Base-by-base conservation (phyloP, 2,113 vertebrate genomes). In the Chionodraco myersi region DNA sequence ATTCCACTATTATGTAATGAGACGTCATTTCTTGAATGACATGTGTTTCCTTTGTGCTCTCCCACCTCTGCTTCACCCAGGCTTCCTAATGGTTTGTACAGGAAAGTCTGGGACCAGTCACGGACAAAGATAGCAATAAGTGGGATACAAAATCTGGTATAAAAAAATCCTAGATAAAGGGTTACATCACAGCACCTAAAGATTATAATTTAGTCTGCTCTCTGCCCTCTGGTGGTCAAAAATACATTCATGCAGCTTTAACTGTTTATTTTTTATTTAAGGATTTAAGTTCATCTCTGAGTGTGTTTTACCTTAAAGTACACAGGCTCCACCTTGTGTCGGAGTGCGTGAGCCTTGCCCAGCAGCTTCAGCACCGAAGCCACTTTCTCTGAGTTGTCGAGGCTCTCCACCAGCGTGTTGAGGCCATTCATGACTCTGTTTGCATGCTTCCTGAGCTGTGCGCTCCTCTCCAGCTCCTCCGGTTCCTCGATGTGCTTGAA, bases 251-350 rank as follows among this genome's bases (percentile, higher is more conserved):
- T 12, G 9, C 64, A 52, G 23, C 64, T 51, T 49, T 51, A 51
- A 66, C 10, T 18, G 10, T 13, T 49, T 2, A 23, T 62, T 12
- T 14, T 15, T 36, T 36, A 10, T 26, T 15, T 3, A 14, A 48
- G 15, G 3, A 10, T 23, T 56, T 9, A 6, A 9, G 54, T 11
- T 30, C 48, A 13, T 47, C 6, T n/a, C 14, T 9, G 5, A 16
- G 18, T 34, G 36, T 41, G 6, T 41, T 41, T 79, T 88, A 99
- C 98, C 96, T 98, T 97, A 80, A 99, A 99, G 93, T 99, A 99
- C 65, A 95, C 68, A 0, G 97, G 97, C 18, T 98, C 96, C 94
- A 99, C 97, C 86, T 97, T 97, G 93, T 99, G 97, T 82, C 94
- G 95, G 84, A 96, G 89, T 0, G 97, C 97, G 0, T 99, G 98